These are phyloP conservation scores for Hirudinaria manillensis DNA, from an alignment of 2,888 invertebrate genomes.

Conservation along the genomic window DNA sequence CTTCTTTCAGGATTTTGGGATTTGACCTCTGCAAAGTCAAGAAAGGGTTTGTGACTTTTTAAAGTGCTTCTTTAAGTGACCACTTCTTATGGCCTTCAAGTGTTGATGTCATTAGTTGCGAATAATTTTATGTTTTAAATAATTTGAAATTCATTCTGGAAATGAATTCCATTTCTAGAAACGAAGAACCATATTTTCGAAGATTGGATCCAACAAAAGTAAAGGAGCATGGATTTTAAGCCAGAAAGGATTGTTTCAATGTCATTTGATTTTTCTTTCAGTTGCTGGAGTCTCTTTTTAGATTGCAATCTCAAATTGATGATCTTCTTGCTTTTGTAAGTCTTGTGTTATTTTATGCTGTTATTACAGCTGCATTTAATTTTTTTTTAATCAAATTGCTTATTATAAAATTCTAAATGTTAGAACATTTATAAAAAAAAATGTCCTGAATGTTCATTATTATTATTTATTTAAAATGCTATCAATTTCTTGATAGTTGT, in stretches of 20 bases:
- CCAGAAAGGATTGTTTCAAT: neutral
- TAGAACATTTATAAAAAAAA: too few species aligned
- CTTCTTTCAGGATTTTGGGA: conserved; percentile 94
- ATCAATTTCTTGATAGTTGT: too few species aligned
- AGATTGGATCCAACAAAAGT: too few species aligned
- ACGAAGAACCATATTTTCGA: too few species aligned
- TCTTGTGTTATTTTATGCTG: neutral
- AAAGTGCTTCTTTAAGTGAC: neutral
- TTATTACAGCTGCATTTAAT: neutral
- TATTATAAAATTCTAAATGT: neutral
- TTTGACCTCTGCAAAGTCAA: conserved; percentile 99
- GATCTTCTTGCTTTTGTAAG: conserved; percentile 7
- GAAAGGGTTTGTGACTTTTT: conserved; percentile 69
- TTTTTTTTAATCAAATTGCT: neutral
- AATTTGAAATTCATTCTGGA: neutral
- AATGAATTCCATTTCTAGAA: neutral
- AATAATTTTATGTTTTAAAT: neutral
- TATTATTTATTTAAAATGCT: too few species aligned
- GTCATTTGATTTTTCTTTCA: neutral
- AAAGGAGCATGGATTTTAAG: neutral
- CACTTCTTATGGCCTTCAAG: neutral
- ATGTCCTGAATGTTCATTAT: too few species aligned
- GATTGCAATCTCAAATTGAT: conserved; percentile 19
- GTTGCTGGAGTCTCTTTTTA: neutral
- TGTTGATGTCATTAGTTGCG: neutral